These are phyloP conservation scores for Cosmopolites sordidus DNA, from an alignment of 2,888 invertebrate species.

Conservation along the genomic window DNA sequence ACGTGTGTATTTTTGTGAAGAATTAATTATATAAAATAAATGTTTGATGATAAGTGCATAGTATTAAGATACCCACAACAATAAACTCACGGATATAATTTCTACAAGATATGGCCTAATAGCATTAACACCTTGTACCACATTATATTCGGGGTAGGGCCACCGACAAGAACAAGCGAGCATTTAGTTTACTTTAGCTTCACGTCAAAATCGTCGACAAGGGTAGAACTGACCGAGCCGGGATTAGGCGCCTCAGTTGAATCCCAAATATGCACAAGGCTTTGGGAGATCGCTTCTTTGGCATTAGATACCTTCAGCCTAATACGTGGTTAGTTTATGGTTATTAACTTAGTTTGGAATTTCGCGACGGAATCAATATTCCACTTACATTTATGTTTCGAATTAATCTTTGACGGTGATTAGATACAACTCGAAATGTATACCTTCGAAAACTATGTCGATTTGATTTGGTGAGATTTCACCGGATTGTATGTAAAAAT, in stretches of 20 bases:
- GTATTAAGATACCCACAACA: no score
- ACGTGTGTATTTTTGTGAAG: no score
- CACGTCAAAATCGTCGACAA: slow-evolving; percentile 22
- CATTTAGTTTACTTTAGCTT: slow-evolving; percentile 16
- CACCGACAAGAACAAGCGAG: slow-evolving; percentile 9
- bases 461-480: no score
- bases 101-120: neutral
- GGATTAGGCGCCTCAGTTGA: slow-evolving; percentile 19
- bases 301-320: slow-evolving; percentile 19
- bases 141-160: slow-evolving; percentile 5
- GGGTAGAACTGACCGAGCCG: slow-evolving; percentile 21
- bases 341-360: slow-evolving; percentile 20
- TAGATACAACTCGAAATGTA: neutral
- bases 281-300: slow-evolving; percentile 18
- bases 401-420: slow-evolving; percentile 7
- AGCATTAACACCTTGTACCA: slow-evolving; percentile 11
- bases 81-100: no score
- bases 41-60: no score
- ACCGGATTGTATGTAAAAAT: no score
- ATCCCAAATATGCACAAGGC: slow-evolving; percentile 21
- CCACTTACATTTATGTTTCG: slow-evolving; percentile 5
- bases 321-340: slow-evolving; percentile 19
- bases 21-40: no score
- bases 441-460: no score
- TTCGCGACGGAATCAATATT: slow-evolving; percentile 11